Evolutionary conservation across 92 coral and sea anemone genomes (phyloP), one percentile per base, ranked within the genome.

Genomic region (Phymanthus crucifer): DNA sequence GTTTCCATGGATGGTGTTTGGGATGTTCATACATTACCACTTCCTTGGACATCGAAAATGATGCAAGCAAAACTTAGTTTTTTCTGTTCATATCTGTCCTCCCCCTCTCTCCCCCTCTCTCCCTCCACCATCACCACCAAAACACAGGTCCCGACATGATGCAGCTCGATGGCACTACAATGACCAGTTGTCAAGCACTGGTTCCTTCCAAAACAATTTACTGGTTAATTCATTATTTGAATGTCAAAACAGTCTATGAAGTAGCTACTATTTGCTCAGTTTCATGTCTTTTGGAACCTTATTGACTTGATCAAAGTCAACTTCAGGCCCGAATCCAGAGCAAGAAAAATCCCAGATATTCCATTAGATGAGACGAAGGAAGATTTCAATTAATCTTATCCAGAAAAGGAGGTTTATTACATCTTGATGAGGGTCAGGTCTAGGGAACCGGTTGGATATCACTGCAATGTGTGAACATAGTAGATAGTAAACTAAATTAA

Each of bases 161-260:
- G 13, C 48, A 67, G 17, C 29, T 16, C 17, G 16, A n/a, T n/a
- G 21, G 19, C 23, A n/a, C 3, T 18, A 52, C 78, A 74, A 29
- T n/a, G 40, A 47, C 27, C 50, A 34, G 80, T 36, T 50, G 80
- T 54, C 66, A 58, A 35, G 43, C 36, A 26, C 70, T 56, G 9
- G 16, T 58, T 36, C 34, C 58, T 19, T 26, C n/a, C n/a, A n/a
- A 67, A 58, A n/a, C 71, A 76, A 57, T 76, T 57, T 76, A 29
- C 80, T 76, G n/a, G 80, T 45, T 76, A 58, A 76, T 76, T 56
- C 66, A 76, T 37, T 76, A 54, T 58, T 76, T 76, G 80, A 56
- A 76, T 50, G 38, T 29, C 80, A 56, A 76, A 56, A 76, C 33
- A 76, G 43, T 36, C 27, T 32, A 9, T n/a, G n/a, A n/a, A n/a